A percentile compares a stretch with the other conserved stretches of the same genome.
These are phyloP conservation scores for Callosobruchus maculatus DNA, from an alignment of 2,888 invertebrate genomes.

Conservation along the genomic window DNA sequence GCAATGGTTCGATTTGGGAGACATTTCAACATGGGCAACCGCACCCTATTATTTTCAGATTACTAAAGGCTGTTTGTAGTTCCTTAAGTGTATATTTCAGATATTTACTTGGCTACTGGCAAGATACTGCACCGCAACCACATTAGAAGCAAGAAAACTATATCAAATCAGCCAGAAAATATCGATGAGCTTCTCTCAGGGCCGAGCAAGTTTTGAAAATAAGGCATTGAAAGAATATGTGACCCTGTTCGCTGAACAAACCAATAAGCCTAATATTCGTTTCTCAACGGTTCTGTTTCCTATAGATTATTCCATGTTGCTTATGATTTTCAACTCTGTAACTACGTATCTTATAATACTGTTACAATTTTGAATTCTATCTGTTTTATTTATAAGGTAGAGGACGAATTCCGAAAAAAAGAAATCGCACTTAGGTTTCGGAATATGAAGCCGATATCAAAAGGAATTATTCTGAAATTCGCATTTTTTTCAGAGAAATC, in stretches of 20 bases:
- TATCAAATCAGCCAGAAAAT: not conserved
- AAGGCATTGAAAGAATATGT: not conserved
- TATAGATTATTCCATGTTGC: not conserved
- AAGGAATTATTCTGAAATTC: too few species aligned
- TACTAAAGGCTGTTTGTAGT: too few species aligned
- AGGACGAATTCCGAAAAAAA: too few species aligned
- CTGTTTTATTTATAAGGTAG: not conserved
- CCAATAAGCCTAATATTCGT: not conserved
- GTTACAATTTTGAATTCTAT: not conserved
- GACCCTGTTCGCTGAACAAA: not conserved
- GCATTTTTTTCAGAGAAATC: too few species aligned
- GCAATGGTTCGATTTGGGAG: too few species aligned
- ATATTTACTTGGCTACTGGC: not conserved
- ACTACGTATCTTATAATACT: not conserved
- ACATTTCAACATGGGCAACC: too few species aligned
- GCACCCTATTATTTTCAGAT: too few species aligned
- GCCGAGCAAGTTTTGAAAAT: not conserved
- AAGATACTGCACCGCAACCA: not conserved
- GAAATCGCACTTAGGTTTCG: too few species aligned
- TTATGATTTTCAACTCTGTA: not conserved
- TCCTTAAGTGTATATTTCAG: not conserved
- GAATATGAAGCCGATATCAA: too few species aligned
- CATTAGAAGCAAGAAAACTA: not conserved
- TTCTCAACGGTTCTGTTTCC: not conserved
- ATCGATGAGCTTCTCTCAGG: not conserved